These are phyloP conservation scores for Oryctes rhinoceros DNA, from an alignment of 1,140 invertebrate genomes.

Conservation along the genomic window DNA sequence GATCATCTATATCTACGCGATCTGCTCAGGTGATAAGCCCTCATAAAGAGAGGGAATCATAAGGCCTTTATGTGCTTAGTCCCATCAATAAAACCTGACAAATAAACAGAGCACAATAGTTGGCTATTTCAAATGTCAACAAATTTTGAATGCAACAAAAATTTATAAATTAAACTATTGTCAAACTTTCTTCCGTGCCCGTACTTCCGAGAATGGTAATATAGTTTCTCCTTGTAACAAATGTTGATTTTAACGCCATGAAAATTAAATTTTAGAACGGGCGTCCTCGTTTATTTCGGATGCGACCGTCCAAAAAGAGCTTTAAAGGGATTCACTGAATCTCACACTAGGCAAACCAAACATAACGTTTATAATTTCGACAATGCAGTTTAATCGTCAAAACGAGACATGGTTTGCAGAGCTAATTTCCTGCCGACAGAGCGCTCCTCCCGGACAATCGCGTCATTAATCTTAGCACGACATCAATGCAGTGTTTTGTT, in stretches of 20 bases:
- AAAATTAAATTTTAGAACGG: background rate
- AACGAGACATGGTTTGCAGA: conserved; percentile 47
- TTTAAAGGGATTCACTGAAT: background rate
- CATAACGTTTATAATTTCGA: conserved; percentile 39
- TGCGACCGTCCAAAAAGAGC: background rate
- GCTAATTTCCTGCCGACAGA: conserved; percentile 55
- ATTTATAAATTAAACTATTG: too few relatives aligned
- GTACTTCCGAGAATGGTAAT: too few relatives aligned
- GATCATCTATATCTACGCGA: too few relatives aligned
- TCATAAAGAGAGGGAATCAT: too few relatives aligned
- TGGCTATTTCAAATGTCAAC: too few relatives aligned
- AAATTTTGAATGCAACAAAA: too few relatives aligned
- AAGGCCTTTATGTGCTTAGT: too few relatives aligned
- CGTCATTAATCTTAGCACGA: conserved; percentile 55
- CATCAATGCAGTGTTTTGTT: conserved; percentile 54
- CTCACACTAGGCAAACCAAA: background rate
- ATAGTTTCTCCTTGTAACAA: too few relatives aligned
- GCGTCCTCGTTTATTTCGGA: background rate
- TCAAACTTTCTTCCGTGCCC: too few relatives aligned
- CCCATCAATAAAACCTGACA: too few relatives aligned
- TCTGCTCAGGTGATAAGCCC: too few relatives aligned
- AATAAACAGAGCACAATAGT: too few relatives aligned
- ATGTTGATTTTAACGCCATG: background rate
- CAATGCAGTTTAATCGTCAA: conserved; percentile 42
- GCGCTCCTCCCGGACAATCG: conserved; percentile 51